Conservation (phyloP, 2,888 invertebrate species). For the Mythimna pallens region DNA sequence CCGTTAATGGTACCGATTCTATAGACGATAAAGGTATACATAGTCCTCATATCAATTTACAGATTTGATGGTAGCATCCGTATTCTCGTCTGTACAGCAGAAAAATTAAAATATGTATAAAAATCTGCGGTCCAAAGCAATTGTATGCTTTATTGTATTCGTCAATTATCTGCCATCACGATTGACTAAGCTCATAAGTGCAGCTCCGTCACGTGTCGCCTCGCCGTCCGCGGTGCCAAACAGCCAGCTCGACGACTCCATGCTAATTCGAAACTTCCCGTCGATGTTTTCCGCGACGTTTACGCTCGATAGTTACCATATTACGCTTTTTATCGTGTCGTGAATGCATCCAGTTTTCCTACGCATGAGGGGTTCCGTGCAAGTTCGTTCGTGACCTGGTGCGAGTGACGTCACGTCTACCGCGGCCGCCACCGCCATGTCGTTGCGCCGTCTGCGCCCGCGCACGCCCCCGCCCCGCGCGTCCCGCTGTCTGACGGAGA, state of each 20-base stretch:
- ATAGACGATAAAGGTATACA: background rate
- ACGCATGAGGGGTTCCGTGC: constrained; percentile 85
- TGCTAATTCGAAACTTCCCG: constrained; percentile 58
- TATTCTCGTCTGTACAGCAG: constrained; percentile 13
- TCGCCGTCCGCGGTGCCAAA: constrained; percentile 20
- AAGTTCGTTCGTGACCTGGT: constrained; percentile 78
- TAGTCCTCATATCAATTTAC: constrained; percentile 9
- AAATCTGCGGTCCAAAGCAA: constrained; percentile 33
- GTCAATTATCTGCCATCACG: constrained; percentile 50
- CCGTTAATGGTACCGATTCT: constrained; percentile 10
- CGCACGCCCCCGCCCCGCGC: constrained; percentile 79
- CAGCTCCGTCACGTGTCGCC: constrained; percentile 35
- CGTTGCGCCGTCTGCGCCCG: constrained; percentile 86
- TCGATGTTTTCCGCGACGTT: constrained; percentile 70
- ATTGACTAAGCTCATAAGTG: constrained; percentile 35
- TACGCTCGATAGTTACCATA: constrained; percentile 74
- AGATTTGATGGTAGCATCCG: constrained; percentile 4
- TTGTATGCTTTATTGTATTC: constrained; percentile 47
- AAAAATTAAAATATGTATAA: constrained; percentile 22
- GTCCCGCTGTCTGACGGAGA: constrained; percentile 86
- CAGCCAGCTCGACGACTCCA: constrained; percentile 34
- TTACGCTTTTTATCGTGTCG: constrained; percentile 76
- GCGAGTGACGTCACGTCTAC: constrained; percentile 85
- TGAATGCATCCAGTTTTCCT: constrained; percentile 83
- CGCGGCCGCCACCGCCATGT: constrained; percentile 76